These are phyloP conservation scores for Darevskia nairensis DNA, from an alignment of 2,797 vertebrate genomes.

Conservation along the genomic window DNA sequence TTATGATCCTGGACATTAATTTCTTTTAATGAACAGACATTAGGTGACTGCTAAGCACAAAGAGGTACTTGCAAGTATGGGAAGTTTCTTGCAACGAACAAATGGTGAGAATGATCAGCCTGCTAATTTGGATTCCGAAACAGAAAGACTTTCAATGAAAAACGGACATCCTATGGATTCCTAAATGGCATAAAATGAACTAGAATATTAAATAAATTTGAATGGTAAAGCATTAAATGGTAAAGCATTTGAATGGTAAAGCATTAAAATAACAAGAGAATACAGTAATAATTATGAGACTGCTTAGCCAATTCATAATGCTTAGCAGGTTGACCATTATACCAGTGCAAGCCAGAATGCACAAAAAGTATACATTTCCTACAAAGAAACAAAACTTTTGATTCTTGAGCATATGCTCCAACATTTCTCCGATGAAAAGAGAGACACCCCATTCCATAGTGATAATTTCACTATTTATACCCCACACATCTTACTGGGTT, in stretches of 20 bases:
- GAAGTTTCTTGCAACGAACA: not conserved
- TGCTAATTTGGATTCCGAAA: constrained; percentile 1
- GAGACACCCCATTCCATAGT: no score
- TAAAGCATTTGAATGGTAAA: not conserved
- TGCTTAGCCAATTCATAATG: not conserved
- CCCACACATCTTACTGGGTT: no score
- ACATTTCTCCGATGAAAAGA: no score
- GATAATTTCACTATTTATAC: no score
- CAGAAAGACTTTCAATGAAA: not conserved
- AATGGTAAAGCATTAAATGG: not conserved
- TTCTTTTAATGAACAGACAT: not conserved
- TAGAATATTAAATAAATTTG: not conserved
- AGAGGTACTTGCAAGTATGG: not conserved
- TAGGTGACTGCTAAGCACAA: not conserved
- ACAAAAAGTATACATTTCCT: no score
- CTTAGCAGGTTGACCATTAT: not conserved
- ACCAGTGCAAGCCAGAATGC: not conserved
- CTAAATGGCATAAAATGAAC: not conserved
- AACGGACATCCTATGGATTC: not conserved
- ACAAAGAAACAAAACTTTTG: no score
- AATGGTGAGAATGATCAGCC: not conserved
- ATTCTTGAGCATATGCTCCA: no score
- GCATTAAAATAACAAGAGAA: constrained; percentile 7
- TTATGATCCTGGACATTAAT: constrained; percentile 2
- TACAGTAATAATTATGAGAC: not conserved